Evolutionary conservation across 2,113 vertebrate species (phyloP), one percentile per base, ranked within the genome.

Genomic region (Rhea americana): DNA sequence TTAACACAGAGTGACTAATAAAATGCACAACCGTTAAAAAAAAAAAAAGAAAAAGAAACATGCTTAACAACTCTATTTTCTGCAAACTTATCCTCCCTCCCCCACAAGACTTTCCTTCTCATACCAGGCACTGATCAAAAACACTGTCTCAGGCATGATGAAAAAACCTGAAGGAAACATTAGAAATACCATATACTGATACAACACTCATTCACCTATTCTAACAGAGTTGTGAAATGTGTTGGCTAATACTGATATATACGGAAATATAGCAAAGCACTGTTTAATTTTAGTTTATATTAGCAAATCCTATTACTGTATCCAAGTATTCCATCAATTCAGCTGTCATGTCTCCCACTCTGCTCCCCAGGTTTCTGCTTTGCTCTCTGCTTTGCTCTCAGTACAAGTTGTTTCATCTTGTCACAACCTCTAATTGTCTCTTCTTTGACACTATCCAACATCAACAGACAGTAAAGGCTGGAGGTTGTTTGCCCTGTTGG

Each of bases 381-480:
- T n/a, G 18, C 77, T 65, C 77, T 48, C 85, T 48, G 28, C 53
- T 41, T 79, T n/a, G 18, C 77, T 65, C 77, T 53, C 76, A 18
- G 61, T 48, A 56, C 51, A 83, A 89, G 91, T 58, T 91, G 82
- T 48, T 65, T 81, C 53, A 37, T 76, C 82, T 80, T 90, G 85
- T 93, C 90, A 95, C 77, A 93, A 74, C 37, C 48, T 90, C 28
- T 93, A 85, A 93, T 56, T 90, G 77, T 90, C 80, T 93, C 80
- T 66, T 91, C 85, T 87, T 62, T 45, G 65, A 80, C 83, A 50
- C 45, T 48, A 37, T 41, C 90, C 88, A 84, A 73, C 71, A 85
- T 35, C 77, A 95, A 50, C 48, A 67, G 79, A 94, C 93, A 94
- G 88, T n/a, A 89, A 90, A 91, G 77, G 66, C 80, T 76, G 70